Base-by-base conservation (phyloP, 1,140 invertebrate species). In the Ditylenchus dipsaci region DNA sequence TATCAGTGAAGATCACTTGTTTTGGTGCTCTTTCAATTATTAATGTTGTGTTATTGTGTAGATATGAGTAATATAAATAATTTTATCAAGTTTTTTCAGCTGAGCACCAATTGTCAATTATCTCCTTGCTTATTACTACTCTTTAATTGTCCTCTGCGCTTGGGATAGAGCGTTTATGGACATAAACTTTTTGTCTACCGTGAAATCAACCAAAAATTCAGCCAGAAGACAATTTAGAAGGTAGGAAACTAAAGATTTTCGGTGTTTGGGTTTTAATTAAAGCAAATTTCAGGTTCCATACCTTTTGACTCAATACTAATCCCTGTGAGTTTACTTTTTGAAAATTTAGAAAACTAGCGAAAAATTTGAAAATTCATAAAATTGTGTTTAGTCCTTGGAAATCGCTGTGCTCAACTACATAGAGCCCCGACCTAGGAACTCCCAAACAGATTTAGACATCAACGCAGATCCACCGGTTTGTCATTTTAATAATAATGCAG, bases 151-250 rank as follows among this genome's bases (percentile, higher is more conserved):
- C 49, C 49, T 26, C 15, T 61, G 29, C 68, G 68, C 67, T 58
- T 49, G 67, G 74, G 76, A 78, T 65, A 71, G 74, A 56, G 79
- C 70, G 77, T 82, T 67, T 81, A 79, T 79, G 77, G 77, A 81
- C 74, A 62, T 83, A 75, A 49, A 62, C 65, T 66, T 65, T 67
- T 45, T 53, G 47, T 57, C 45, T 17, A 65, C 70, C 63, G 56
- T 27, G 27, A 56, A 72, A 56, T 56, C 17, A 30, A 26, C 59
- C 53, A 53, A 79, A 81, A 68, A 83, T 83, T 83, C 57, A 76
- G 66, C 70, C 80, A 68, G 80, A 79, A 74, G 76, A 78, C 58
- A 45, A 63, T 80, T 80, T 68, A 75, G 73, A 76, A 70, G 72
- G 49, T 53, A 53, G 11, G n/a, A n/a, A n/a, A n/a, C n/a, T n/a